These are phyloP conservation scores for Hapalemur alaotrensis DNA, from an alignment of 2,797 vertebrate species.

Conservation along the genomic window DNA sequence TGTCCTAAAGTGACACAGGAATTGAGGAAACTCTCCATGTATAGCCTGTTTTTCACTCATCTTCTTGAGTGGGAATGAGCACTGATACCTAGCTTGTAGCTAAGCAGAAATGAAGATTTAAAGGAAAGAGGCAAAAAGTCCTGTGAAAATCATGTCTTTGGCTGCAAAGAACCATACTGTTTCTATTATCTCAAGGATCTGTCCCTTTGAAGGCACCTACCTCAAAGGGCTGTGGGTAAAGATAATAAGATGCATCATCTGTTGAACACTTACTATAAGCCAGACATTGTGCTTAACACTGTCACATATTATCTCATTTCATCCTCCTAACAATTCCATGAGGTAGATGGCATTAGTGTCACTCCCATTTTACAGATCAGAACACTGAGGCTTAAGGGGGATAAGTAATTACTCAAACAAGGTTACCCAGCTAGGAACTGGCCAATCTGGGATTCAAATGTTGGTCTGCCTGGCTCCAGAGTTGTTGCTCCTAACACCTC, in stretches of 20 bases:
- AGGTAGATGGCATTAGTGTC: neutral
- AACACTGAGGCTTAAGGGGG: neutral
- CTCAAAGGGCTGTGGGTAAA: neutral
- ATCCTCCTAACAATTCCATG: constrained; percentile 8
- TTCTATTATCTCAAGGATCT: neutral
- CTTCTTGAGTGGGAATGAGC: neutral
- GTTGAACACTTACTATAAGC: neutral
- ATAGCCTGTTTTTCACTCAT: constrained; percentile 23
- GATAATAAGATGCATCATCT: neutral
- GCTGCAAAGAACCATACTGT: neutral
- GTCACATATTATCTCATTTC: neutral
- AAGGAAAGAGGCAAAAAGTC: neutral
- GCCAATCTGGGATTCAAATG: neutral
- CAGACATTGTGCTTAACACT: neutral
- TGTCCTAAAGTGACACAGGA: neutral
- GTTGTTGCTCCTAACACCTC: neutral
- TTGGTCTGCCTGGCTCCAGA: neutral
- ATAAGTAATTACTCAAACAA: neutral
- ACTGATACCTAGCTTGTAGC: neutral
- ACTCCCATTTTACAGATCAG: constrained; percentile 25
- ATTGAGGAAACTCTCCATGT: neutral
- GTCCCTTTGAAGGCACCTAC: neutral
- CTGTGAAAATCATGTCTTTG: neutral
- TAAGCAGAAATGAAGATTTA: constrained; percentile 5
- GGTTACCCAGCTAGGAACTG: neutral